Evolutionary conservation across 1,140 invertebrate species (phyloP), one percentile per base, ranked within the genome.

Genomic region (Scaptomyza montana): DNA sequence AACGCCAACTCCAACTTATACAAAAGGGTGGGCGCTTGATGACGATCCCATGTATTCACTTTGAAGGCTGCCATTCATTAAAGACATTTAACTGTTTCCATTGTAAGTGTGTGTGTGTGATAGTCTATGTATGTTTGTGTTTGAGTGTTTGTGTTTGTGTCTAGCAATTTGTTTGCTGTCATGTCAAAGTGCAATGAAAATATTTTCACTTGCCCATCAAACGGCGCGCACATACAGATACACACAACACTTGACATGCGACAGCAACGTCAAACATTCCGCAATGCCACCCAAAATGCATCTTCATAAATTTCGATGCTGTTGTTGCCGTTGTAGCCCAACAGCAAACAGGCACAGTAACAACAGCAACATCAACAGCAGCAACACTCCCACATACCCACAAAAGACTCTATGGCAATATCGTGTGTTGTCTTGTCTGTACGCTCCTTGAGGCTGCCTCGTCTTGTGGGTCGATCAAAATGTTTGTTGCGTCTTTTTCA

Each of bases 121-220:
- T 36, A 13, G 30, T 47, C 13, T 39, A 4, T 28, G 13, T 30
- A 13, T 39, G 2, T 28, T 10, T 30, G 21, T 36, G 46, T 43
- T 39, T 71, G 13, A 66, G 19, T 59, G 46, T n/a, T 16, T 61
- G 71, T 74, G 54, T 63, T 25, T 65, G 54, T 65, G 62, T 46
- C 49, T 67, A 55, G 76, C 80, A 89, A 89, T 89, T 89, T 89
- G 84, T 80, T 89, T 76, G 79, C 84, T 89, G 84, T 89, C 84
- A 89, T 89, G 84, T 84, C 84, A 84, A 69, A 89, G 84, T 89
- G 84, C 84, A 89, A 89, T 89, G 84, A 84, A 89, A 89, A 89
- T 89, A 89, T 89, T 89, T 89, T 89, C 84, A 89, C 84, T 89
- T 71, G 77, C 62, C 53, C 62, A 67, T 67, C 69, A 67, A 56